Base-by-base conservation (phyloP, 2,888 invertebrate species). In the Galeruca laticollis region DNA sequence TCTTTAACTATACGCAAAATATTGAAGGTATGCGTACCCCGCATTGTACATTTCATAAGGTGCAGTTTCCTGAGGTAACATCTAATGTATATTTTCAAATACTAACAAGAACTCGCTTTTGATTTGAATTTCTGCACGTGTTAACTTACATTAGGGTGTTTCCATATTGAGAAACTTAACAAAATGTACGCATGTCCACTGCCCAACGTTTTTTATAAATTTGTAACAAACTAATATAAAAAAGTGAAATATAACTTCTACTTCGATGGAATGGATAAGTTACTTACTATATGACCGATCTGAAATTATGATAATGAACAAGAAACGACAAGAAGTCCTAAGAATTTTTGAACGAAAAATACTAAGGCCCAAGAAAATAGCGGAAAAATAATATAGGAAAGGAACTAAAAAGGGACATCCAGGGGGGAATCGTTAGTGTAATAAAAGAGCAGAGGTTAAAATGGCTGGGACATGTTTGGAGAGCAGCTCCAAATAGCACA, bases 121-220 rank as follows among this genome's bases (percentile, higher is more conserved):
- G 51, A 60, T 52, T 60, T 43, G 57, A 13, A 43, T 47, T 65
- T 65, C 57, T 65, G 65, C 65, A 59, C 65, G 11, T 37, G 11
- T 13, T 13, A 18, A 43, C 26, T 20, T 54, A 31, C 21, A 26
- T 21, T 26, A 54, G 31, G 31, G 31, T 26, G 54, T 54, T 54
- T 26, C 21, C 15, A 54, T n/a, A n/a, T 40, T n/a, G n/a, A 40
- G 40, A 40, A 40, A 40, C n/a, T 13, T 40, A 40, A 40, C 40
- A n/a, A 37, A 33, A 33, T 37, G 10, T 37, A 37, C 33, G 8
- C 33, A 37, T 37, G 37, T 37, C 6, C 40, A n/a, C n/a, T n/a
- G 40, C n/a, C n/a, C n/a, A 40, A 11, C 35, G 35, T 35, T 35
- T 11, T 37, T 37, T 37, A 37, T n/a, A 37, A 40, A 40, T 40